Percentiles rank a stretch among this genome's conserved stretches.
These are phyloP conservation scores for Mesorhabditis belari DNA, from an alignment of 2,888 invertebrate genomes.

Conservation along the genomic window DNA sequence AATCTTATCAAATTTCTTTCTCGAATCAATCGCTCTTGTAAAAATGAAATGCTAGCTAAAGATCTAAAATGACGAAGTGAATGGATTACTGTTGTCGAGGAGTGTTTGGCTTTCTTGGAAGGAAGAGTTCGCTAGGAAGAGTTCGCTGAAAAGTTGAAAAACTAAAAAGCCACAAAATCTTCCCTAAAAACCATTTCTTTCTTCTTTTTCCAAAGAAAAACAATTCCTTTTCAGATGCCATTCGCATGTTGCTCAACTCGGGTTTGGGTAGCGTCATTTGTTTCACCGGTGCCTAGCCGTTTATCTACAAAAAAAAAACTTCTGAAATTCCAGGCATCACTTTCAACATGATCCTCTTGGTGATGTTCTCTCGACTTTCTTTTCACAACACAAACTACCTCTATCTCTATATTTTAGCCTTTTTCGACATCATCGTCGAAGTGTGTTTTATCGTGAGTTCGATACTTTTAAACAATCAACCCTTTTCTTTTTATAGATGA, in stretches of 20 bases:
- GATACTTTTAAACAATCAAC: background rate
- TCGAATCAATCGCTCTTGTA: too few species aligned
- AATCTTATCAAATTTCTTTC: too few species aligned
- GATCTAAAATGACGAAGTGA: too few species aligned
- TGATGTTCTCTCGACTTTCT: slow-evolving; percentile 19
- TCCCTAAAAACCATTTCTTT: too few species aligned
- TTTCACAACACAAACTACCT: slow-evolving; percentile 20
- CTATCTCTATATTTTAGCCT: slow-evolving; percentile 29
- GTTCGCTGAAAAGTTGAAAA: too few species aligned
- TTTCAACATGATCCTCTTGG: slow-evolving; percentile 28
- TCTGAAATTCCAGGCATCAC: slow-evolving; percentile 16
- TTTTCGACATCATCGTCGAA: slow-evolving; percentile 33
- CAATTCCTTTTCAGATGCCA: too few species aligned
- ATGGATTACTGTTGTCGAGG: too few species aligned
- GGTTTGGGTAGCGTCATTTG: background rate
- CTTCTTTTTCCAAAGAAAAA: too few species aligned
- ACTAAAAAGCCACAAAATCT: too few species aligned
- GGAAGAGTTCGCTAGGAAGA: too few species aligned
- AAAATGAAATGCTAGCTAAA: too few species aligned
- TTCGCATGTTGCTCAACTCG: background rate
- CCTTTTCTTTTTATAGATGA: slow-evolving; percentile 17
- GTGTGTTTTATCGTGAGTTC: slow-evolving; percentile 32
- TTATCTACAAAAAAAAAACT: background rate
- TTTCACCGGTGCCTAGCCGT: background rate
- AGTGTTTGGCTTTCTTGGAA: too few species aligned